Percentiles rank a stretch among this genome's conserved stretches.
phyloP scores from a whole-genome alignment of 2,888 invertebrate species.

The Thymelicus acteon region DNA sequence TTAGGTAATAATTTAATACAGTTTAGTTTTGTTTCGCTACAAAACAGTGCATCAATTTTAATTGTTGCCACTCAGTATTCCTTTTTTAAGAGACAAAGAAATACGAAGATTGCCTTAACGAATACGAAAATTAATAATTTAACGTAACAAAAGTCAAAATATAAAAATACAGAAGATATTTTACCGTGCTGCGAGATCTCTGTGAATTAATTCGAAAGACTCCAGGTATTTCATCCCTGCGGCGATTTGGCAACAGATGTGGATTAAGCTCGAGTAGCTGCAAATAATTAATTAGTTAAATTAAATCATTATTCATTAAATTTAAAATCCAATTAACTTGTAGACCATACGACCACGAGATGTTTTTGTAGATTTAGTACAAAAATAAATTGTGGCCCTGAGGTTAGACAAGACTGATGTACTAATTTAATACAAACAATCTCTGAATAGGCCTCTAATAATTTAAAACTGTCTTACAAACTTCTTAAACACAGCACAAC shows the following conservation, averaged over 20 bases:
- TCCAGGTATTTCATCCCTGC: slow-evolving; percentile 98
- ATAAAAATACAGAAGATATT: background rate
- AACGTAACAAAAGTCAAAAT: background rate
- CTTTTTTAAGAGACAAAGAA: too few species aligned
- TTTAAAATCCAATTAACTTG: background rate
- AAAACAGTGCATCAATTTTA: too few species aligned
- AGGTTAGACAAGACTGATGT: too few species aligned
- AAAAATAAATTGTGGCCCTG: too few species aligned
- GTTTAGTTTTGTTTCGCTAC: background rate
- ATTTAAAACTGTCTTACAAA: too few species aligned
- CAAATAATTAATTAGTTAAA: slow-evolving; percentile 53
- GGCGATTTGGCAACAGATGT: slow-evolving; percentile 94
- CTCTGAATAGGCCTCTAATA: too few species aligned
- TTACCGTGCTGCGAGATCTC: slow-evolving; percentile 94
- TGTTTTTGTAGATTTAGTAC: too few species aligned
- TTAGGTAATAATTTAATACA: background rate
- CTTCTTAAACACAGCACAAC: background rate
- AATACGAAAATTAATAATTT: too few species aligned
- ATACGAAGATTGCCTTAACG: too few species aligned
- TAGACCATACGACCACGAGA: too few species aligned
- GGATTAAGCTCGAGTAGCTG: slow-evolving; percentile 93
- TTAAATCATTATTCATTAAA: background rate
- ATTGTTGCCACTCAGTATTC: too few species aligned
- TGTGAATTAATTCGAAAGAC: slow-evolving; percentile 94
- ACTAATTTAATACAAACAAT: too few species aligned